Base-by-base conservation (phyloP, 2,113 vertebrate species). In the Leiothrix lutea region DNA sequence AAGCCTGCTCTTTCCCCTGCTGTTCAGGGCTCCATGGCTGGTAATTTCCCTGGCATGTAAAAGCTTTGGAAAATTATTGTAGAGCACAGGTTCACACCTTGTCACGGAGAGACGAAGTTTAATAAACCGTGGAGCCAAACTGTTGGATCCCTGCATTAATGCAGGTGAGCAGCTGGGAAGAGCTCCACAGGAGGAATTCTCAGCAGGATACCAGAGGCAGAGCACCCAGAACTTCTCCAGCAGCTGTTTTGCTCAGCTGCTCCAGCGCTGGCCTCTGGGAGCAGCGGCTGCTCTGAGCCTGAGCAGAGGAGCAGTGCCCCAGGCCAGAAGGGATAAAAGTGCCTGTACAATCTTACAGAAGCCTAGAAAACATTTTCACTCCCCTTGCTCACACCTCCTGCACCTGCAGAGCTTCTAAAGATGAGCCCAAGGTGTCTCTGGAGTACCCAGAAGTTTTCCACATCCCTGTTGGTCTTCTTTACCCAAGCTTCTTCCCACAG, bases 71-170 rank as follows among this genome's bases (percentile, higher is more conserved):
- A 95, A 91, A 92, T 87, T 21, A 89, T 65, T 85, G 73, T 71
- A 45, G 84, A 91, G 84, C 66, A 70, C 44, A 57, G 78, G 45
- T 94, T 96, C 61, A 8, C 93, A 85, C 93, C 94, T 94, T 96
- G 92, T 97, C 96, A 94, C 5, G 1, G 25, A 64, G 80, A 89
- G 51, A 53, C 16, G 8, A 75, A 85, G 84, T 95, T 95, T 95
- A 96, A 95, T 92, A 92, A 96, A 89, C 80, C 57, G 23, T 57
- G 77, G 91, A 96, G 77, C 75, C 95, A 48, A 88, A 91, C 78
- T 42, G 84, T 86, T 81, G 94, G 51, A 57, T 96, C 40, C 72
- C 60, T 74, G 3, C 67, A 3, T 53, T n/a, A 36, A 33, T 48
- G 77, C 33, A 40, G 70, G 70, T 14, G 5, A 95, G 78, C 91